Percentiles rank a stretch among this genome's conserved stretches.
These are phyloP conservation scores for Brachionus plicatilis DNA, from an alignment of 1,140 invertebrate genomes.

Conservation along the genomic window DNA sequence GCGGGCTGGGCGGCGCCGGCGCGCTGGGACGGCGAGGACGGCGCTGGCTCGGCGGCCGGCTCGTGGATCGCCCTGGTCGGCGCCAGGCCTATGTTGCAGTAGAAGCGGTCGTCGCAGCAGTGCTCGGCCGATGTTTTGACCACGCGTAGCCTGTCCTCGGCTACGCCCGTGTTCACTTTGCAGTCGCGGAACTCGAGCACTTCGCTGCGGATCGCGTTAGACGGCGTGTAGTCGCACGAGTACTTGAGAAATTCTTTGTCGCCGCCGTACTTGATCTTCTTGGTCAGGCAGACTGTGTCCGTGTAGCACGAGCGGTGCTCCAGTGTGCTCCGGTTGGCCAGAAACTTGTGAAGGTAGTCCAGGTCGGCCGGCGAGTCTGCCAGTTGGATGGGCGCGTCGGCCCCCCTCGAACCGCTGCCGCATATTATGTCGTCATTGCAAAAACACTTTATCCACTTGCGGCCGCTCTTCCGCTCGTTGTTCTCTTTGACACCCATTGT, in stretches of 20 bases:
- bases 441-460: background rate
- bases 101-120: background rate
- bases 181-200: constrained; percentile 31
- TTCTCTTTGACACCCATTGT: background rate
- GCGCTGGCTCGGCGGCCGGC: background rate
- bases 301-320: background rate
- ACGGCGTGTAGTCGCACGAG: constrained; percentile 2
- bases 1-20: no score
- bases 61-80: background rate
- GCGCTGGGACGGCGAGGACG: background rate
- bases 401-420: background rate
- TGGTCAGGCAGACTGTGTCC: constrained; percentile 16
- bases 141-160: background rate
- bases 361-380: background rate
- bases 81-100: constrained; percentile 4
- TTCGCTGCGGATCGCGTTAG: background rate
- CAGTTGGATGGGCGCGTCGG: no score
- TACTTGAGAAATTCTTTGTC: background rate
- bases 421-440: constrained; percentile 23
- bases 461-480: background rate
- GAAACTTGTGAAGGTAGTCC: background rate
- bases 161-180: background rate
- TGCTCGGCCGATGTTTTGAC: background rate
- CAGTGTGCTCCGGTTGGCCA: background rate
- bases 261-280: background rate